Conservation (phyloP, 2,888 invertebrate species). For the Papilio demoleus region DNA sequence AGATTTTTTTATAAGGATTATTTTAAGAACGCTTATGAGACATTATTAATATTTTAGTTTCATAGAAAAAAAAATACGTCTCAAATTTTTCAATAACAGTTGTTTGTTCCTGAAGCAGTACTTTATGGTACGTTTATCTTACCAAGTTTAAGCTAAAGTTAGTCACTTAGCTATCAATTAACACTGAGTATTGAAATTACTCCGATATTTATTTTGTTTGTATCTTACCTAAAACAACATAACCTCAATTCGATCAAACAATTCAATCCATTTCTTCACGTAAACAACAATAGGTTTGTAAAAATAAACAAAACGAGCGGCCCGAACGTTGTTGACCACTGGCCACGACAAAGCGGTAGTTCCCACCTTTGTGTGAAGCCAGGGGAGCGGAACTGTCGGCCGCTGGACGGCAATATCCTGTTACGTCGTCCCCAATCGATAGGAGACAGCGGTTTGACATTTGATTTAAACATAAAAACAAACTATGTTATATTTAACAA, state of each 20-base stretch:
- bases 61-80: too few relatives aligned
- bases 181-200: neutral
- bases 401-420: slow-evolving; percentile 73
- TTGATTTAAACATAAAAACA: slow-evolving; percentile 10
- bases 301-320: slow-evolving; percentile 45
- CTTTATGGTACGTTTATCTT: too few relatives aligned
- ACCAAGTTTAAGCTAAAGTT: too few relatives aligned
- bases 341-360: slow-evolving; percentile 66
- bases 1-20: too few relatives aligned
- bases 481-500: slow-evolving; percentile 14
- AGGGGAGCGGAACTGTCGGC: slow-evolving; percentile 63
- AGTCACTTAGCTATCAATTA: too few relatives aligned
- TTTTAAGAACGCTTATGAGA: too few relatives aligned
- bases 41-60: too few relatives aligned
- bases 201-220: neutral
- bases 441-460: slow-evolving; percentile 38
- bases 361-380: slow-evolving; percentile 67
- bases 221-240: neutral
- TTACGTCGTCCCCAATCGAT: slow-evolving; percentile 52
- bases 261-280: slow-evolving; percentile 34
- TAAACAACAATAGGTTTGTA: slow-evolving; percentile 41
- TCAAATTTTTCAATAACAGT: too few relatives aligned
- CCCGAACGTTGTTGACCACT: slow-evolving; percentile 60
- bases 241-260: slow-evolving; percentile 4
- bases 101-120: too few relatives aligned